These are phyloP conservation scores for Fringilla coelebs DNA, from an alignment of 2,797 vertebrate genomes.

Conservation along the genomic window DNA sequence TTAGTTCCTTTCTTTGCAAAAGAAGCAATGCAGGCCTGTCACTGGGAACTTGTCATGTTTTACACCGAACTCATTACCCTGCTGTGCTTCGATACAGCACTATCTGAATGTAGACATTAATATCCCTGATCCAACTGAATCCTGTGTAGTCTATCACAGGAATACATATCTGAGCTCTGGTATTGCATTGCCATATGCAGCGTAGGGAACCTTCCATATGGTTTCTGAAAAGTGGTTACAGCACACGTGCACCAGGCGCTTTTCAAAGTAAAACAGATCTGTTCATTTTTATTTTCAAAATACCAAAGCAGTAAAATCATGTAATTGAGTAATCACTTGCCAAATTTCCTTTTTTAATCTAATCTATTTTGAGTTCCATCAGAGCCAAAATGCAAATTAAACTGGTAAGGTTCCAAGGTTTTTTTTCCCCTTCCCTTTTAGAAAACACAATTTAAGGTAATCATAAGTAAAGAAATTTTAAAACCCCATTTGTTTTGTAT, in stretches of 20 bases:
- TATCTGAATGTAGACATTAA: not conserved
- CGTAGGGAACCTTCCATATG: slow-evolving; percentile 10
- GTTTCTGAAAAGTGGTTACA: slow-evolving; percentile 64
- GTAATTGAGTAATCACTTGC: slow-evolving; percentile 80
- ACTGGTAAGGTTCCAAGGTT: slow-evolving; percentile 72
- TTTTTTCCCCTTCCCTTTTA: not conserved
- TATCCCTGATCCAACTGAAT: not conserved
- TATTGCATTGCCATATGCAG: not conserved
- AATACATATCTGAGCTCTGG: not conserved
- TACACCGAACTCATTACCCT: not conserved
- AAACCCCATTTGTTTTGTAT: slow-evolving; percentile 62
- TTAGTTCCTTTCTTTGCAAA: not conserved
- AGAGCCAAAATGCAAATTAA: slow-evolving; percentile 80
- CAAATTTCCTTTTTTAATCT: slow-evolving; percentile 79
- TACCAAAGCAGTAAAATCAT: slow-evolving; percentile 78
- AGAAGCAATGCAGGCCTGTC: not conserved
- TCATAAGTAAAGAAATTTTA: slow-evolving; percentile 60
- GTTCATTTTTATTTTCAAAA: slow-evolving; percentile 69
- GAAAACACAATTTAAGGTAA: slow-evolving; percentile 70
- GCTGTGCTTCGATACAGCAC: not conserved
- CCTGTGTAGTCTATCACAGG: not conserved
- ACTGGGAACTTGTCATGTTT: not conserved
- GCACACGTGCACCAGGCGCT: slow-evolving; percentile 59
- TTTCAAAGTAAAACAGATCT: slow-evolving; percentile 74
- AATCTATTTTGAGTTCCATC: slow-evolving; percentile 78